Evolutionary conservation across 92 coral and sea anemone genomes (phyloP), one percentile per base, ranked within the genome.

Genomic region (Metridium senile): DNA sequence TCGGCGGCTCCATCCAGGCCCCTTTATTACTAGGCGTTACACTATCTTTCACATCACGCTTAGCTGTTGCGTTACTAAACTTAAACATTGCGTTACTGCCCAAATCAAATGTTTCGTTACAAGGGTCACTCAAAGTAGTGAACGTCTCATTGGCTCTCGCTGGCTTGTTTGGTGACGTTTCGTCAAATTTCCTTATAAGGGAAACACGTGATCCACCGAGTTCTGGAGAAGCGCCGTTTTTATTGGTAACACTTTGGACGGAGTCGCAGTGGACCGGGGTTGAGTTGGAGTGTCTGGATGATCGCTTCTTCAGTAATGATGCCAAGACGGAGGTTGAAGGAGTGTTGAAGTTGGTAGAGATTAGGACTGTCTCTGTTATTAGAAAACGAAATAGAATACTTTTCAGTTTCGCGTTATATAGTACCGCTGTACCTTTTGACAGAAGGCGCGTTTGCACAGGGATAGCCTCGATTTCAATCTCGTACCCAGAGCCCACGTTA

Each of bases 331-430:
- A 66, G 6, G 64, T 16, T 0, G 81, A 63, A 0, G 93, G 92
- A 2, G 91, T 88, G 63, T 82, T 76, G 87, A 87, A 87, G 28
- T 68, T 80, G 11, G 90, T 72, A 26, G 77, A 72, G 32, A 84
- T 74, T 53, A 82, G 71, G 0, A 86, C 83, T 10, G 89, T 78
- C 7, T 58, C 76, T 76, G 49, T 39, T 4, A 39, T 39, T 4
- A 39, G 49, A 66, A 32, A 46, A 62, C 27, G 56, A 17, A 68
- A 57, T 11, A 51, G 26, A 54, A 10, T 1, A n/a, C n/a, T n/a
- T n/a, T n/a, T n/a, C n/a, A n/a, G n/a, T n/a, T n/a, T n/a, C n/a
- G n/a, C n/a, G n/a, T n/a, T n/a, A n/a, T n/a, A n/a, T n/a, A n/a
- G n/a, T n/a, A n/a, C n/a, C n/a, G n/a, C n/a, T n/a, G n/a, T n/a